phyloP scores from a whole-genome alignment of 1,140 invertebrate genomes.

The Platyscapa corneri region DNA sequence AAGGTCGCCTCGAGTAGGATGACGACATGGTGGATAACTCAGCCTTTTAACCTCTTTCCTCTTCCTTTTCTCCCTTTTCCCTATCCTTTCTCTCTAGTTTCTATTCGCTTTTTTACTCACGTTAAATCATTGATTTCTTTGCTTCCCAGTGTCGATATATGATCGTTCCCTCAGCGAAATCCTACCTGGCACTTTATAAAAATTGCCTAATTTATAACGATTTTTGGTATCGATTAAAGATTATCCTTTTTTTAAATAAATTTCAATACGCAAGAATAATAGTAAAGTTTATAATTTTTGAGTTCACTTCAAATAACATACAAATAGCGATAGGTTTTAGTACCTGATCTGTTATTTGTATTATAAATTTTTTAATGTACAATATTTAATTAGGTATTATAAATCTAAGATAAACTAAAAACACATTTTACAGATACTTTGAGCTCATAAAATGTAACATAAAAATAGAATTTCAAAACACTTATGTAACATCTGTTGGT shows the following conservation, averaged over 20 bases:
- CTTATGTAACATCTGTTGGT: background rate
- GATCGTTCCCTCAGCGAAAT: too few relatives aligned
- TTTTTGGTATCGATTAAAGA: background rate
- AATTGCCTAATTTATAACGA: background rate
- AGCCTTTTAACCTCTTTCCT: background rate
- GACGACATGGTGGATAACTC: constrained; percentile 1
- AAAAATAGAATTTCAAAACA: background rate
- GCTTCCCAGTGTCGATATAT: too few relatives aligned
- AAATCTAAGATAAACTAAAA: too few relatives aligned
- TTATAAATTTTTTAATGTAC: too few relatives aligned
- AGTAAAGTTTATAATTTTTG: too few relatives aligned
- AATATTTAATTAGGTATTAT: too few relatives aligned
- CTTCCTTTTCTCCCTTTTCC: background rate
- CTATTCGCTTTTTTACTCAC: background rate
- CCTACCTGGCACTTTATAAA: too few relatives aligned
- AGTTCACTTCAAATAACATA: too few relatives aligned
- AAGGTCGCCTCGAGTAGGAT: constrained; percentile 16
- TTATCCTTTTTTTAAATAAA: background rate
- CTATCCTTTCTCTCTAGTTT: background rate
- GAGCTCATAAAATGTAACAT: background rate
- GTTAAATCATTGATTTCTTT: background rate
- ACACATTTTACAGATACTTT: background rate
- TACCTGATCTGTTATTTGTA: too few relatives aligned
- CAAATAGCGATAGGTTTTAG: too few relatives aligned
- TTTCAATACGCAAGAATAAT: too few relatives aligned